Base-by-base conservation (phyloP, 2,888 invertebrate genomes). In the Patella pellucida region DNA sequence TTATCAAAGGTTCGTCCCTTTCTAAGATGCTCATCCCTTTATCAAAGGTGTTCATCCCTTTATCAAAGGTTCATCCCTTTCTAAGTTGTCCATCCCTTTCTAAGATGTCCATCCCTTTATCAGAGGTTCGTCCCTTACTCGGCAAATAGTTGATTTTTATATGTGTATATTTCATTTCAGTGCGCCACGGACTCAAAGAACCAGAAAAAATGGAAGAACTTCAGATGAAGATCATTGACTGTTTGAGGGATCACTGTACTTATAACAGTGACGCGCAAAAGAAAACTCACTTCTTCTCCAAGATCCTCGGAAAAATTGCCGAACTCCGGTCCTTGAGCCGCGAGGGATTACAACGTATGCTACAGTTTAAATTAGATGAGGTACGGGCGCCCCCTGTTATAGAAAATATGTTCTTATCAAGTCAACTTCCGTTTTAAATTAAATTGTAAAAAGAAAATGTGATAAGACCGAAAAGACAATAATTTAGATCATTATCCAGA, bases 161-260 rank as follows among this genome's bases (percentile, higher is more conserved):
- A 19, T 54, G 19, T 15, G 7, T 56, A 16, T 41, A 54, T 75
- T 74, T 69, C 71, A 78, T 90, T 91, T 69, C 93, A 97, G 97
- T 97, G 92, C 94, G 98, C 50, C 97, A 97, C 89, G 97, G 97
- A 69, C 92, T 98, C 83, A 95, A 95, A 88, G 97, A 98, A 88
- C 96, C 96, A 0, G 95, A 95, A 89, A 95, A 96, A 85, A 96
- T 98, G 84, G 98, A 99, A 91, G 96, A 96, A 87, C 93, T 98
- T 23, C 98, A 99, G 91, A 97, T 96, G 95, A 97, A 97, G 92
- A 96, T 99, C 87, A 97, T 98, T 86, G 96, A 96, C 79, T 97
- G 97, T 78, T 93, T 99, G 77, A 94, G 97, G 69, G 98, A 99
- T 88, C 98, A 99, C 92, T 97, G 97, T 89, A 97, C 97, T 27